phyloP scores from a whole-genome alignment of 2,888 invertebrate species.

The Buathra laborator region DNA sequence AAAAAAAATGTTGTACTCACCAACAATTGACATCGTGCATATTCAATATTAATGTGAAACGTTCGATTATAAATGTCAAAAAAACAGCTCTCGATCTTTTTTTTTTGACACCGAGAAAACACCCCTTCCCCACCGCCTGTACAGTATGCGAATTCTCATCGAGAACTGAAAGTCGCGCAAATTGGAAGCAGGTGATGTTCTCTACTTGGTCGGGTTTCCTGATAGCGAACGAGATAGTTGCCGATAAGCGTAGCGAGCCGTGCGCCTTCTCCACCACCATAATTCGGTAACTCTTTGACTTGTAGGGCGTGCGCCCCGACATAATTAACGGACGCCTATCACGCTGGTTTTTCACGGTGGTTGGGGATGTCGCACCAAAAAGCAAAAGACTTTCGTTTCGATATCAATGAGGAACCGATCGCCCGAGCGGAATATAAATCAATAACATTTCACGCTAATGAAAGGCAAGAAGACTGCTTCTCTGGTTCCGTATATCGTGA shows the following conservation, averaged over 20 bases:
- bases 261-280: conserved; percentile 27
- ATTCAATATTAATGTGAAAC: too few relatives aligned
- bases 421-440: conserved; percentile 66
- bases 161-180: conserved; percentile 55
- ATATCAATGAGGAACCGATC: conserved; percentile 25
- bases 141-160: conserved; percentile 13
- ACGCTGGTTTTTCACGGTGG: conserved; percentile 1
- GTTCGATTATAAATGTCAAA: too few relatives aligned
- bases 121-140: too few relatives aligned
- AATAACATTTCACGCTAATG: conserved; percentile 66
- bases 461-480: conserved; percentile 28
- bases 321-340: conserved; percentile 64
- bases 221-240: conserved; percentile 59
- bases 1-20: too few relatives aligned
- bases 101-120: too few relatives aligned
- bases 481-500: neutral
- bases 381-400: conserved; percentile 7
- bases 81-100: too few relatives aligned
- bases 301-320: conserved; percentile 35
- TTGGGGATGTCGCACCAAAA: neutral
- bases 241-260: conserved; percentile 38
- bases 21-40: too few relatives aligned
- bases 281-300: conserved; percentile 46
- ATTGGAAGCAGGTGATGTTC: conserved; percentile 71
- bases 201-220: conserved; percentile 39